These are phyloP conservation scores for Danio aesculapii DNA, from an alignment of 2,797 vertebrate genomes.

Conservation along the genomic window DNA sequence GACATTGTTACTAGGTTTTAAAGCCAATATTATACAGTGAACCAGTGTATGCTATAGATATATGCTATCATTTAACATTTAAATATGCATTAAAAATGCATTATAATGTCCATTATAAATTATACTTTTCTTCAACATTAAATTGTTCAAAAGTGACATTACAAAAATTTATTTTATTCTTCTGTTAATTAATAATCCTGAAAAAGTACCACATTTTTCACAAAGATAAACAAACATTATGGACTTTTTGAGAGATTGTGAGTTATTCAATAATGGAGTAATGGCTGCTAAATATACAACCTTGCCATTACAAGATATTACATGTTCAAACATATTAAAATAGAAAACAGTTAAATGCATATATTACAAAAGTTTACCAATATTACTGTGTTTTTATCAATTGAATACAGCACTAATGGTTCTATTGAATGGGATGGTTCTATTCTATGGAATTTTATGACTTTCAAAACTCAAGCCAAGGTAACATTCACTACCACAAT, in stretches of 20 bases:
- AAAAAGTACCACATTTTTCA: not conserved
- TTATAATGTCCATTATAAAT: too few species aligned
- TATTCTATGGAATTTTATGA: not conserved
- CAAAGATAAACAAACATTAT: not conserved
- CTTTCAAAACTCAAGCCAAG: not conserved
- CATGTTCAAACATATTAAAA: not conserved
- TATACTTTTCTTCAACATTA: too few species aligned
- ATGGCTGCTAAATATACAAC: too few species aligned
- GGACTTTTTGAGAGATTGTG: too few species aligned
- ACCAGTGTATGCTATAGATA: too few species aligned
- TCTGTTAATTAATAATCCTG: not conserved
- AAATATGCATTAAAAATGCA: too few species aligned
- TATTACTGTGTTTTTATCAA: not conserved
- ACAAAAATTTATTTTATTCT: not conserved
- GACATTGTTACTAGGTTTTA: not conserved
- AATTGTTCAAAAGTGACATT: not conserved
- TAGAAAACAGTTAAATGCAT: not conserved
- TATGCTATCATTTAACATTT: too few species aligned
- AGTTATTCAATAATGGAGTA: too few species aligned
- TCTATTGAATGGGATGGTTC: too few species aligned
- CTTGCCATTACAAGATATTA: too few species aligned
- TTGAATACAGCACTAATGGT: not conserved
- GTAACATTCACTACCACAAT: not conserved
- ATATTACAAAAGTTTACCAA: not conserved
- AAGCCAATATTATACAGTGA: too few species aligned